Conservation (phyloP, 1,140 invertebrate genomes). For the Lepidurus packardi region DNA sequence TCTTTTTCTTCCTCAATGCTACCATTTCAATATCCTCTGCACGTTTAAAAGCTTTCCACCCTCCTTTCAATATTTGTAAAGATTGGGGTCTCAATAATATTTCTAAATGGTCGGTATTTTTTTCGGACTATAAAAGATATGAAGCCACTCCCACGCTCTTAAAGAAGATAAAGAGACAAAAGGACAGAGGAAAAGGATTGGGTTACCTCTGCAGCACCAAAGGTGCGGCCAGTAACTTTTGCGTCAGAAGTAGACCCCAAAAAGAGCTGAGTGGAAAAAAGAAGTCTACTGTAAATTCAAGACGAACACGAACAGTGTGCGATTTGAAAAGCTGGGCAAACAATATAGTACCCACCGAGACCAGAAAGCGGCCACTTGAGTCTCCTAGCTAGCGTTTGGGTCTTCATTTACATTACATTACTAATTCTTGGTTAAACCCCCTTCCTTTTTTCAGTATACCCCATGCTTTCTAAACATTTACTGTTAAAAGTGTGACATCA, state of each 20-base stretch:
- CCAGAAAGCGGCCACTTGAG: neutral
- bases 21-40: neutral
- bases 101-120: conserved; percentile 14
- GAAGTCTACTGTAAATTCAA: conserved; percentile 16
- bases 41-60: neutral
- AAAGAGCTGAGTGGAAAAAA: conserved; percentile 10
- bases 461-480: neutral
- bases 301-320: conserved; percentile 12
- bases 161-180: neutral
- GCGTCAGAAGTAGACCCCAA: neutral
- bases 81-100: neutral
- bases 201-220: conserved; percentile 14
- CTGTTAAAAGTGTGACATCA: no score
- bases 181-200: neutral
- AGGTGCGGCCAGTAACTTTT: conserved; percentile 14
- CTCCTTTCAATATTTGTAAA: neutral
- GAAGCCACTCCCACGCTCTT: neutral
- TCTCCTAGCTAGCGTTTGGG: neutral
- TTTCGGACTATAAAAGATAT: neutral
- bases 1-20: neutral
- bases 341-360: conserved; percentile 15
- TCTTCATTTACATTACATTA: neutral
- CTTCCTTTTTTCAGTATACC: neutral
- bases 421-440: neutral
- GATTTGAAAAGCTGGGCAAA: conserved; percentile 21